Base-by-base conservation (phyloP, 1,140 invertebrate genomes). In the Stegodyphus mimosarum region DNA sequence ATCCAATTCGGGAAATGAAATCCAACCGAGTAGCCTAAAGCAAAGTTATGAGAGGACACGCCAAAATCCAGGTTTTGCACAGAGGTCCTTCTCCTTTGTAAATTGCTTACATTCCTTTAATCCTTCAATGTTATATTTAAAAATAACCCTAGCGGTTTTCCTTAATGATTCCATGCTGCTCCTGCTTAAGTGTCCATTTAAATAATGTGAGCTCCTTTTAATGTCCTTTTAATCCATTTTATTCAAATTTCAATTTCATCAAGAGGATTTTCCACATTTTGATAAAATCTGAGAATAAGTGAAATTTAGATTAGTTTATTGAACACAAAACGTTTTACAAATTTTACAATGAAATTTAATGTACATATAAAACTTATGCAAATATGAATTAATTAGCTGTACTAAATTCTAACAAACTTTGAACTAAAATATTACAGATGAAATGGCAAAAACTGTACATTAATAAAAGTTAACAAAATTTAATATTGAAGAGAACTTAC, bases 231-330 rank as follows among this genome's bases (percentile, higher is more conserved):
- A 63, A 17, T 83, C 80, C 80, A 50, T 69, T 81, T 72, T 72
- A 66, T 66, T 67, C 48, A 48, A 66, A 83, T 75, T 75, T 69
- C 70, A 67, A 67, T 83, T 33, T 83, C 73, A 53, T 69, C 72
- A 53, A 50, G 70, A 60, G 2, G 67, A 10, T 48, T 79, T 67
- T 75, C 64, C 81, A 66, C 17, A 17, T 52, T 83, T 83, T 60
- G 60, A 76, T 74, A 83, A 83, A 75, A 83, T 83, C 81, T 83
- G 73, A 83, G 81, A 75, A 83, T 83, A 83, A 83, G 71, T 83
- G 81, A 83, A 83, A 83, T 83, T n/a, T 73, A 10, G 64, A 83
- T 83, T 83, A 83, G 81, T 83, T 83, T 83, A 83, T 83, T 83
- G 52, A 15, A 67, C 64, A 67, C 9, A 67, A 18, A 18, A 67